Evolutionary conservation across 2,888 invertebrate genomes (phyloP).

Genomic region (Cerastoderma edule): DNA sequence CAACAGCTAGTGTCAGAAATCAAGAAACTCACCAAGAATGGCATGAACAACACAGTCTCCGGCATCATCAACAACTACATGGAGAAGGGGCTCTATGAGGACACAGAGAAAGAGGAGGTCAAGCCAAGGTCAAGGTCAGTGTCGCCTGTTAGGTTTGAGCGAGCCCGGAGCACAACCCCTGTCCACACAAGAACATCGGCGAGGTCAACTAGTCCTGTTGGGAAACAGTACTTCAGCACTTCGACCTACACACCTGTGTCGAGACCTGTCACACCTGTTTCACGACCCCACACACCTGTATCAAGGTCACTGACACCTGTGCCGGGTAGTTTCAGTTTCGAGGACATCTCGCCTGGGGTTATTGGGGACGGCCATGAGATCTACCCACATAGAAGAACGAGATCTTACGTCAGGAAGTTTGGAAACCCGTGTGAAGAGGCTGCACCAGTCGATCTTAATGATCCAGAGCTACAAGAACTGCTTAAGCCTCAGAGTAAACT

Average conservation of each 20-base stretch:
- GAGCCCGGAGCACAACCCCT: slow-evolving; percentile 48
- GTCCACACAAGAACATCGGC: slow-evolving; percentile 36
- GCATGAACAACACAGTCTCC: slow-evolving; percentile 65
- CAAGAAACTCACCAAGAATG: slow-evolving; percentile 61
- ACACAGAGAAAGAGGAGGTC: slow-evolving; percentile 50
- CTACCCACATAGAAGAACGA: slow-evolving; percentile 74
- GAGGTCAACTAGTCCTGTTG: slow-evolving; percentile 47
- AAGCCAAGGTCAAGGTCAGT: slow-evolving; percentile 52
- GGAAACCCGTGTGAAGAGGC: slow-evolving; percentile 50
- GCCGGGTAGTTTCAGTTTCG: slow-evolving; percentile 51
- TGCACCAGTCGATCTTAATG: slow-evolving; percentile 60
- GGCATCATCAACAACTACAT: slow-evolving; percentile 68
- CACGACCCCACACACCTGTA: slow-evolving; percentile 29
- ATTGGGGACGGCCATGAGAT: slow-evolving; percentile 66
- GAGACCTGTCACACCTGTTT: slow-evolving; percentile 16
- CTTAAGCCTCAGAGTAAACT: slow-evolving; percentile 59
- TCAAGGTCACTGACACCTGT: slow-evolving; percentile 57
- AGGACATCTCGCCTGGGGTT: slow-evolving; percentile 60
- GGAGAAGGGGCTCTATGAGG: slow-evolving; percentile 70
- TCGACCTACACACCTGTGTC: slow-evolving; percentile 1
- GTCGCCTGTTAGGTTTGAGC: slow-evolving; percentile 40
- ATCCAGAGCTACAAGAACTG: slow-evolving; percentile 66
- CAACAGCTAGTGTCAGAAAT: slow-evolving; percentile 71
- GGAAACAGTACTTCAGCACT: slow-evolving; percentile 23
- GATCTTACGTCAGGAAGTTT: slow-evolving; percentile 63